Evolutionary conservation across 2,113 vertebrate genomes (phyloP), one percentile per base, ranked within the genome.

Genomic region (Irena cyanogastra): DNA sequence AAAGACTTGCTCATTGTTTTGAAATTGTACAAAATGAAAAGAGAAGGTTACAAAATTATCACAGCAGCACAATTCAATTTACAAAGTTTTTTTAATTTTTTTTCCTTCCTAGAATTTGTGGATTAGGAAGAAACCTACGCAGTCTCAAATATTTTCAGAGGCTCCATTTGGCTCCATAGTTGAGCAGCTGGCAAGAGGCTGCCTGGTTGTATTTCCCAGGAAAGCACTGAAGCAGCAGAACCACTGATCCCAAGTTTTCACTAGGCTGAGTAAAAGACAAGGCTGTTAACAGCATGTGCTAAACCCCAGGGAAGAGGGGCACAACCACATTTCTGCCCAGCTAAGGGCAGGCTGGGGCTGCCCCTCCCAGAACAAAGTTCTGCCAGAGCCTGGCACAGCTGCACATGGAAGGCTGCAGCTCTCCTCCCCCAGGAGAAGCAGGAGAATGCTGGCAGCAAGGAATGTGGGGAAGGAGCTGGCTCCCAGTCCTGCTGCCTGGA

Each of bases 271-370:
- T 22, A 6, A 57, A 54, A 79, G 52, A 16, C n/a, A 37, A n/a
- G 17, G 44, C 83, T 75, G 45, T 22, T 44, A 26, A 11, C 8
- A 60, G 16, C 35, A 45, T 0, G 1, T 14, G 30, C 49, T 33
- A 26, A 56, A 69, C 3, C 0, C 0, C 52, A 63, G 35, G 42
- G 14, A 78, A 50, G 16, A 1, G 3, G 24, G 59, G 18, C 22
- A 52, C 24, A 49, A 3, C 10, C 81, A 31, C 2, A 4, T 8
- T 71, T 44, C 53, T 76, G 52, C 19, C 10, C 22, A n/a, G 23
- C 12, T 28, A 26, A 50, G 16, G 23, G 21, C 41, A 76, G n/a
- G 5, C 0, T 0, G 4, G 31, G 23, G 33, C 30, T 42, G 13
- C 13, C 24, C 22, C 17, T 56, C 21, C 10, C 1, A 8, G 28